Conservation (phyloP, 2,888 invertebrate genomes). For the Epirrita christyi region DNA sequence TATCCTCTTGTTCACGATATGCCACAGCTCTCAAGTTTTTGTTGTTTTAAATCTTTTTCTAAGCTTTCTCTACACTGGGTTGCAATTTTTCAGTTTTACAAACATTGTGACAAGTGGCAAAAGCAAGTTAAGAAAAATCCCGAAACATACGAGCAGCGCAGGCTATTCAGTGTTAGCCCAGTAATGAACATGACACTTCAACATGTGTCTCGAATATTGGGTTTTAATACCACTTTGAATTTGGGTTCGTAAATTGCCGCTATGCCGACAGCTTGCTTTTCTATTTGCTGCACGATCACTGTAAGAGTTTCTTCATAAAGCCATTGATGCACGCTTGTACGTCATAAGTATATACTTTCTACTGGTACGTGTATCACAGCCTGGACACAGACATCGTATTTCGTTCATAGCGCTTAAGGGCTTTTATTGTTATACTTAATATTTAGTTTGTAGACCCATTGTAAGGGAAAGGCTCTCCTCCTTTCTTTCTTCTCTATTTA, state of each 20-base stretch:
- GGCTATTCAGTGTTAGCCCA: slow-evolving; percentile 79
- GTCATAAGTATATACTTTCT: too few relatives aligned
- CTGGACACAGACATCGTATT: too few relatives aligned
- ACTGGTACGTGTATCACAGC: too few relatives aligned
- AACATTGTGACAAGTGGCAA: slow-evolving; percentile 89
- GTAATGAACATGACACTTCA: slow-evolving; percentile 84
- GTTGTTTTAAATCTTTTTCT: slow-evolving; percentile 3
- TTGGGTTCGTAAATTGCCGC: slow-evolving; percentile 75
- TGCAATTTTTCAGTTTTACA: slow-evolving; percentile 89
- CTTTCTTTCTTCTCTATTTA: too few relatives aligned
- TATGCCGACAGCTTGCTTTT: slow-evolving; percentile 54
- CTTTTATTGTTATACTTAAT: too few relatives aligned
- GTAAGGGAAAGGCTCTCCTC: too few relatives aligned
- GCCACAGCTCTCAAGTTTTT: neutral
- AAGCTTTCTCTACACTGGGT: slow-evolving; percentile 42
- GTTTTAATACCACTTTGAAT: slow-evolving; percentile 78
- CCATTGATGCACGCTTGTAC: neutral
- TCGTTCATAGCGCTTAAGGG: too few relatives aligned
- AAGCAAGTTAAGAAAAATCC: slow-evolving; percentile 88
- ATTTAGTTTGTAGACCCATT: too few relatives aligned
- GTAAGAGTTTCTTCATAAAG: neutral
- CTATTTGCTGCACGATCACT: slow-evolving; percentile 54
- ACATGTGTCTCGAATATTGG: slow-evolving; percentile 85
- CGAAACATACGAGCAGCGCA: slow-evolving; percentile 83
- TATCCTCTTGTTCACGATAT: too few relatives aligned